Base-by-base conservation (phyloP, 2,797 vertebrate species). In the Acrocephalus scirpaceus region DNA sequence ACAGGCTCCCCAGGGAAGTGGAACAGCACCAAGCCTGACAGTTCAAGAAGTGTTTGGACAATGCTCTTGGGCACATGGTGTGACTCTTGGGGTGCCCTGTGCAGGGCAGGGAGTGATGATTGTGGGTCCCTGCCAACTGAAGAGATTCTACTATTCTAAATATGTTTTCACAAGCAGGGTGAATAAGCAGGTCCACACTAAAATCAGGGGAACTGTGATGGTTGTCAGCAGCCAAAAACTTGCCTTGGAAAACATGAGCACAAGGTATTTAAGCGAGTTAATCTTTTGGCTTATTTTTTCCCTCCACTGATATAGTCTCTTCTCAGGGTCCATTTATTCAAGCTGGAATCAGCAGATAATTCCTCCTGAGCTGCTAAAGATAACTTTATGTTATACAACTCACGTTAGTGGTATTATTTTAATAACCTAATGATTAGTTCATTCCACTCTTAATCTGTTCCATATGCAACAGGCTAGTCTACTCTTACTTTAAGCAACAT, bases 371-470 rank as follows among this genome's bases (percentile, higher is more conserved):
- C 60, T 76, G 27, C 56, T 81, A 47, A 72, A 93, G 69, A 91
- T 88, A 92, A 80, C 57, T 92, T 88, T 20, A 10, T 91, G 57
- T 56, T 83, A 72, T 29, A 92, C 70, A 88, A 62, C 60, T 93
- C 77, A 58, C 0, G 0, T 86, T 66, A 79, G 56, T 86, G 7
- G 36, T 76, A 90, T 88, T 92, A 95, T 92, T 95, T 93, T 94
- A 92, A 93, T 94, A 95, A 75, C 32, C n/a, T 58, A 81, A 81
- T 78, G 62, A 90, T 91, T 94, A 84, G 94, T 81, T 91, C 18
- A 29, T 84, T 95, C 66, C 22, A 64, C 77, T 75, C 79, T 92
- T 92, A 94, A 95, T 90, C 90, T 86, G 61, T 81, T 97, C 54
- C 62, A 62, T 90, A 90, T 91, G 50, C 23, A 86, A 84, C 70